A percentile compares a stretch with the other conserved stretches of the same genome.
Conservation (phyloP, 2,113 vertebrate genomes). For the Raja brachyura region DNA sequence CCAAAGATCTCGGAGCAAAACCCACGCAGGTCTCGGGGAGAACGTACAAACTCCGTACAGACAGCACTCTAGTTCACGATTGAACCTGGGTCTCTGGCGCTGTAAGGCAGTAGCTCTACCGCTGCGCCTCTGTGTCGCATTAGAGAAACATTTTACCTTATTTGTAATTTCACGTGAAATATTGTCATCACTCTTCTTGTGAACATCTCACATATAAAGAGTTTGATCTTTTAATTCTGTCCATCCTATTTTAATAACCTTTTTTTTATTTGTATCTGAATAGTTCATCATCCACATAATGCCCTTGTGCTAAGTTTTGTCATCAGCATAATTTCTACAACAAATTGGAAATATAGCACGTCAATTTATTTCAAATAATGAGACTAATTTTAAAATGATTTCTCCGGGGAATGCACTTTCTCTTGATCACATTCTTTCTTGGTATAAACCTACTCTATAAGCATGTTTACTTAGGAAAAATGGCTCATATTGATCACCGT, state of each 20-base stretch:
- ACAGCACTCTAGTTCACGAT: too few relatives aligned
- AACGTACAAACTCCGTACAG: too few relatives aligned
- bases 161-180: conserved; percentile 28
- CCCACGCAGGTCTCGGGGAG: too few relatives aligned
- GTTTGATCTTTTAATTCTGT: conserved; percentile 18
- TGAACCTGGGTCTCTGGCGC: too few relatives aligned
- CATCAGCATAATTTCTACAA: conserved; percentile 41
- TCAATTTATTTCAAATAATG: conserved; percentile 58
- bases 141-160: background rate
- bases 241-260: conserved; percentile 12
- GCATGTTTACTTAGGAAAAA: conserved; percentile 32
- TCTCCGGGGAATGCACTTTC: conserved; percentile 54
- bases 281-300: conserved; percentile 26
- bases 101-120: too few relatives aligned
- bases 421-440: conserved; percentile 28
- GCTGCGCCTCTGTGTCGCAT: too few relatives aligned
- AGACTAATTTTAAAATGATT: conserved; percentile 64
- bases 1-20: too few relatives aligned
- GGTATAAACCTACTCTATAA: conserved; percentile 28
- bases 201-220: background rate
- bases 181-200: background rate
- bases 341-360: conserved; percentile 54
- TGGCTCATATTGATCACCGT: conserved; percentile 14
- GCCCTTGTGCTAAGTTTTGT: conserved; percentile 33
- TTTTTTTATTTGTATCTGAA: conserved; percentile 25